Conservation (phyloP, 2,888 invertebrate species). For the Hetaerina titia region DNA sequence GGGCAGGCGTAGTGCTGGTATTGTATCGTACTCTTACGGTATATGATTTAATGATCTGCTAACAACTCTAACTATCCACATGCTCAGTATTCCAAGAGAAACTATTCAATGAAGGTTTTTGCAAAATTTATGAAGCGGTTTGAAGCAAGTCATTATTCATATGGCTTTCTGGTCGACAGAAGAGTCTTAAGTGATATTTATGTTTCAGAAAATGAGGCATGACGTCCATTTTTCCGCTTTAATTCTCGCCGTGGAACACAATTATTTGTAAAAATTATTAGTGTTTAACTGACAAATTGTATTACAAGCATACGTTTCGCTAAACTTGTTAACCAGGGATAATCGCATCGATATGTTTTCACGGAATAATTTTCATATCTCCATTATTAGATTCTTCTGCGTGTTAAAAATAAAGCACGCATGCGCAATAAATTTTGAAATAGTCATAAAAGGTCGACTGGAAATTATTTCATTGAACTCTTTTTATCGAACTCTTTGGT, state of each 20-base stretch:
- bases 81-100: background rate
- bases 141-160: background rate
- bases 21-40: slow-evolving; percentile 7
- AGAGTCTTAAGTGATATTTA: background rate
- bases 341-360: too few relatives aligned
- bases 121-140: background rate
- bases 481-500: background rate
- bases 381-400: background rate
- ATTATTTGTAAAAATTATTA: background rate
- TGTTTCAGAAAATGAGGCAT: background rate
- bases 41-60: slow-evolving; percentile 8
- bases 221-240: background rate
- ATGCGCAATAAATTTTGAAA: background rate
- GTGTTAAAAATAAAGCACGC: background rate
- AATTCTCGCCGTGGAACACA: background rate
- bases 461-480: background rate
- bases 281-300: background rate
- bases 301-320: background rate
- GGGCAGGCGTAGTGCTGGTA: background rate
- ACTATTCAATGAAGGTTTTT: background rate
- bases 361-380: background rate
- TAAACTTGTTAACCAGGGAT: too few relatives aligned
- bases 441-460: background rate
- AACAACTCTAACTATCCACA: background rate
- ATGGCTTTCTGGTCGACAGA: too few relatives aligned